Evolutionary conservation across 2,888 invertebrate genomes (phyloP), one percentile per base, ranked within the genome.

Genomic region (Mystacides longicornis): DNA sequence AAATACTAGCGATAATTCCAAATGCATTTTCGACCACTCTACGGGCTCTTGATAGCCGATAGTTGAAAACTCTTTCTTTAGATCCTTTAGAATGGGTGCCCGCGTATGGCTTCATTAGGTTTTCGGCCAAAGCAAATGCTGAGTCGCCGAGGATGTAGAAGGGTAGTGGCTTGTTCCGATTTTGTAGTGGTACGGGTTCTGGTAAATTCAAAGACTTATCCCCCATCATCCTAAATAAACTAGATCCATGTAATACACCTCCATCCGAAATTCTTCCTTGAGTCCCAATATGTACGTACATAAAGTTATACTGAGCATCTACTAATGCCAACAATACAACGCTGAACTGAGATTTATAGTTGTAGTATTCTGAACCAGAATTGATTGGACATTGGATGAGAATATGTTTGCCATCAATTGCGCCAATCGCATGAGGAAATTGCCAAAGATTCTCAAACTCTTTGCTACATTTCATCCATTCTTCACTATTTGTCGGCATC

Each of bases 251-350:
- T 14, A 51, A 51, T 3, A 51, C 43, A 2, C 51, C 37, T 3
- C 51, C 51, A 14, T 51, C 51, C 11, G 51, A 51, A 20, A 42
- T 51, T 22, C 51, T 9, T 2, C 51, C 51, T 42, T 51, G 51
- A 21, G 42, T 42, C 21, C 51, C 51, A 3, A 51, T 23, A 43
- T 51, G 16, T 4, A 21, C 42, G 22, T 9, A 51, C 21, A 22
- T 5, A 43, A 42, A 51, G 22, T 21, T 42, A 51, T 51, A 51
- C 5, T 49, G 18, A 18, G 49, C 49, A 19, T 49, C 27, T 11
- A 27, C 49, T 11, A 49, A n/a, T 11, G 49, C 49, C 14, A 49
- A 23, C 27, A 49, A 23, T 16, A 49, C 49, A n/a, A 49, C 18
- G 18, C 49, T 49, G 27, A 23, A 43, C 7, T 11, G 7, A 5